phyloP scores from a whole-genome alignment of 2,797 vertebrate genomes.

The Melanotaenia pygmaea region DNA sequence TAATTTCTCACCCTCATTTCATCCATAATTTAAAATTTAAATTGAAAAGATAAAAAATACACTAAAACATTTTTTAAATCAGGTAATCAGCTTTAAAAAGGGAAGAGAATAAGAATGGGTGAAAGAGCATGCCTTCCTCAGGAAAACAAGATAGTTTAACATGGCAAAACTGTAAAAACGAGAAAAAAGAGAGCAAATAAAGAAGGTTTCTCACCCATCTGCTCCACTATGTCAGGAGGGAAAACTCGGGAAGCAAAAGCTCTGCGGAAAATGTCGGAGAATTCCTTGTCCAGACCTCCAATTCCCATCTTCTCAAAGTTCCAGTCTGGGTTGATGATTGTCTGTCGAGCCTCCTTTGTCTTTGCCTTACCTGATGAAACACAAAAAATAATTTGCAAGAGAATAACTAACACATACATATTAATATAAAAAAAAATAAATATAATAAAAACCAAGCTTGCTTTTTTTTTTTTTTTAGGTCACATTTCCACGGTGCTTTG shows the following conservation, averaged over 20 bases:
- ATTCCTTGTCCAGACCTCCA: slow-evolving; percentile 95
- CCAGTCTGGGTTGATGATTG: slow-evolving; percentile 98
- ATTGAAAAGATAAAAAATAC: no score
- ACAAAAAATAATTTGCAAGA: not conserved
- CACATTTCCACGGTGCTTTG: no score
- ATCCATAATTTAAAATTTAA: no score
- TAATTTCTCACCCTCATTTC: no score
- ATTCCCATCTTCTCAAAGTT: slow-evolving; percentile 99
- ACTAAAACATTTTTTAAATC: no score
- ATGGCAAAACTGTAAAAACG: not conserved
- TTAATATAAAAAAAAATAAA: no score
- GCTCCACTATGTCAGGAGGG: slow-evolving; percentile 96
- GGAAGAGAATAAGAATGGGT: not conserved
- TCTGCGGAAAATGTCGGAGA: slow-evolving; percentile 94
- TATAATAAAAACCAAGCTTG: no score
- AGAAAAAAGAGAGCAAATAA: not conserved
- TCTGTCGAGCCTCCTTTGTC: slow-evolving; percentile 93
- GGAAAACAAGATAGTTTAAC: not conserved
- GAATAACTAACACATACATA: not conserved
- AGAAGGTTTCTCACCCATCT: slow-evolving; percentile 94
- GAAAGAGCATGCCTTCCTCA: not conserved
- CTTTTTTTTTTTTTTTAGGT: no score
- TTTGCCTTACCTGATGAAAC: slow-evolving; percentile 90
- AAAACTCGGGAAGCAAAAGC: slow-evolving; percentile 97
- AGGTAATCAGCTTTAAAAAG: not conserved